Evolutionary conservation across 2,797 vertebrate species (phyloP).

Genomic region (Eidolon dupreanum): DNA sequence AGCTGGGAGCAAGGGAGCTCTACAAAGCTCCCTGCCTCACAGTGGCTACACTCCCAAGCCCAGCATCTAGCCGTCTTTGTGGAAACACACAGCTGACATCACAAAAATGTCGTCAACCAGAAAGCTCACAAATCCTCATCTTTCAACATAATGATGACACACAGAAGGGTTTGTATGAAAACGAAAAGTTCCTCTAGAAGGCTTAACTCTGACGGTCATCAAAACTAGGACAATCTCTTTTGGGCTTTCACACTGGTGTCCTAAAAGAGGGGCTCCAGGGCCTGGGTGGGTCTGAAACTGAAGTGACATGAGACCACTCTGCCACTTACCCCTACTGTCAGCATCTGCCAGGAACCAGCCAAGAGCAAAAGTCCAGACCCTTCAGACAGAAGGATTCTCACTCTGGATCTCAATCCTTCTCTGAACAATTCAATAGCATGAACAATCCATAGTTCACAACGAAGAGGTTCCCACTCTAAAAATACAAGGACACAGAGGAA

Average conservation of each 20-base stretch:
- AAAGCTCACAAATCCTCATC: not conserved
- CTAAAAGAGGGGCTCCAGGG: not conserved
- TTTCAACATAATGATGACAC: not conserved
- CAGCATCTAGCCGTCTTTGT: not conserved
- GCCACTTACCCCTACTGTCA: not conserved
- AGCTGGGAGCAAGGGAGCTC: not conserved
- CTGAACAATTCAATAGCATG: not conserved
- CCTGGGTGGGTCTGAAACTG: not conserved
- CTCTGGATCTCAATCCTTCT: not conserved
- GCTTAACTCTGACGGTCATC: not conserved
- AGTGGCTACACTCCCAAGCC: not conserved
- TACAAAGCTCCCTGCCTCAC: not conserved
- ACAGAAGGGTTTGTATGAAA: slow-evolving; percentile 7
- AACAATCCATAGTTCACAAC: not conserved
- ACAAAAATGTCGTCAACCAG: not conserved
- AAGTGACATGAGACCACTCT: not conserved
- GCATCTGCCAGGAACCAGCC: not conserved
- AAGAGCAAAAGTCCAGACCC: not conserved
- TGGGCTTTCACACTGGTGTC: not conserved
- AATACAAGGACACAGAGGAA: not conserved
- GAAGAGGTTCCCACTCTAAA: not conserved
- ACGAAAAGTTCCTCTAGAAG: slow-evolving; percentile 9
- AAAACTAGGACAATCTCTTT: slow-evolving; percentile 1
- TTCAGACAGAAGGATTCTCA: not conserved
- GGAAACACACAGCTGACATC: not conserved